Conservation (phyloP, 37 sponge, comb jelly and placozoan species). For the Lycopodina hypogea region DNA sequence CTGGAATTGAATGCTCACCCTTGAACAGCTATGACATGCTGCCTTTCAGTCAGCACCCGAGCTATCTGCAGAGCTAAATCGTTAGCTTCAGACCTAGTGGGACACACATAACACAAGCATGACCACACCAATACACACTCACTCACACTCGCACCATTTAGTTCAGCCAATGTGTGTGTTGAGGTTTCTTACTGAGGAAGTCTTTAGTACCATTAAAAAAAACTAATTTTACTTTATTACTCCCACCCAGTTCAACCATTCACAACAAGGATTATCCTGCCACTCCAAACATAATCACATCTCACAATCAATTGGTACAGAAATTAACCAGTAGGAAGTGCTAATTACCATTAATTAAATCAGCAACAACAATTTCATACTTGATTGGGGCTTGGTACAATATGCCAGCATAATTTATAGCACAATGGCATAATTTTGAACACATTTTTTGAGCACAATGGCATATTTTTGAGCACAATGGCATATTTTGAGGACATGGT, state of each 20-base stretch:
- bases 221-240: too few relatives aligned
- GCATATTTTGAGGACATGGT: too few relatives aligned
- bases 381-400: too few relatives aligned
- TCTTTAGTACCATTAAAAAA: neutral
- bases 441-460: too few relatives aligned
- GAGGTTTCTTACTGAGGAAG: neutral
- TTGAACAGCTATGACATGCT: conserved; percentile 56
- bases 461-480: too few relatives aligned
- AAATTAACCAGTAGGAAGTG: too few relatives aligned
- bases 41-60: conserved; percentile 32
- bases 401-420: too few relatives aligned
- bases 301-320: too few relatives aligned
- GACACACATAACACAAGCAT: neutral
- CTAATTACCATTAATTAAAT: too few relatives aligned
- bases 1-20: conserved; percentile 41
- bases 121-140: neutral
- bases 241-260: too few relatives aligned
- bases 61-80: conserved; percentile 83
- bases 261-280: neutral
- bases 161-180: neutral
- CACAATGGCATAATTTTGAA: too few relatives aligned
- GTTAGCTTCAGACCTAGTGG: conserved; percentile 82
- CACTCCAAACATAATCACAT: neutral
- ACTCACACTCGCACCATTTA: neutral
- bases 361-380: too few relatives aligned